phyloP scores from a whole-genome alignment of 2,797 vertebrate species.

The Hippopotamyrus pictus region DNA sequence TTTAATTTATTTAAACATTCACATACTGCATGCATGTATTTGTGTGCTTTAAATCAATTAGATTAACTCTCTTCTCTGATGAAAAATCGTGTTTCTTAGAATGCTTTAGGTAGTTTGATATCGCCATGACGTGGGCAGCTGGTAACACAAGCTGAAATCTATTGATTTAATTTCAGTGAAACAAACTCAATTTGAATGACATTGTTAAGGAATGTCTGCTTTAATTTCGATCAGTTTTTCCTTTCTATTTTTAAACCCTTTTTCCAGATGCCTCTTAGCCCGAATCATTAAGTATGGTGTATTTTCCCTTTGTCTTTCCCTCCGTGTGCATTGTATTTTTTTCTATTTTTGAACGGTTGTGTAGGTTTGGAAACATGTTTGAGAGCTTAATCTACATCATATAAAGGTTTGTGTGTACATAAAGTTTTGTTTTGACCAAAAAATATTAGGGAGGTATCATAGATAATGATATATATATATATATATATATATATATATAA shows the following conservation, averaged over 20 bases:
- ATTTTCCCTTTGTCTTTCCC: neutral
- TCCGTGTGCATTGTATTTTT: neutral
- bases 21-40: neutral
- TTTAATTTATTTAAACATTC: neutral
- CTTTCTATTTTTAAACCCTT: conserved; percentile 33
- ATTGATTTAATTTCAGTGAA: conserved; percentile 42
- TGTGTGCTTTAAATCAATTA: conserved; percentile 5
- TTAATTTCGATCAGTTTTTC: conserved; percentile 33
- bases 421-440: neutral
- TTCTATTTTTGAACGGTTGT: neutral
- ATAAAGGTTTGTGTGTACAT: neutral
- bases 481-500: neutral
- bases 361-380: neutral
- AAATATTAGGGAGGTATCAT: neutral
- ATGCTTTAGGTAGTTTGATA: conserved; percentile 25
- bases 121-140: conserved; percentile 35
- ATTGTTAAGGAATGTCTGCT: conserved; percentile 36
- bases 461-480: neutral
- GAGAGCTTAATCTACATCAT: neutral
- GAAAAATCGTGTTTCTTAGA: conserved; percentile 18
- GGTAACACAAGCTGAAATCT: conserved; percentile 40
- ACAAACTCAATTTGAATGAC: conserved; percentile 43
- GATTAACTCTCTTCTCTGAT: neutral
- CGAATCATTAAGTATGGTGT: neutral
- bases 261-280: neutral